Percentiles rank a stretch among this genome's conserved stretches.
phyloP scores from a whole-genome alignment of 2,797 vertebrate genomes.

The Gallinago nigripennis region DNA sequence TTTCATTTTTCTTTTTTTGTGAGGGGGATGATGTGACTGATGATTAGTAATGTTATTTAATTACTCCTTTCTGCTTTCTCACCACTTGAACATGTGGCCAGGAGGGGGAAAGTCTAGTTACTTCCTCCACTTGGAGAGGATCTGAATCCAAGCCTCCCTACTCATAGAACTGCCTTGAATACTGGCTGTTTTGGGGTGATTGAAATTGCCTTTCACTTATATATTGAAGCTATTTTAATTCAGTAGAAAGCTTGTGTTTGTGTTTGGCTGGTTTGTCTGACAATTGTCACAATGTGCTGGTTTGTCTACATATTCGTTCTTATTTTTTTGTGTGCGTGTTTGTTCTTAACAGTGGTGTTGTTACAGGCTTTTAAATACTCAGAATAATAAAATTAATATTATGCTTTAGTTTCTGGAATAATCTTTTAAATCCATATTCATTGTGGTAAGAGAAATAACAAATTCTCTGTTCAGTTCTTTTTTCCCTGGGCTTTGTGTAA shows the following conservation, averaged over 20 bases:
- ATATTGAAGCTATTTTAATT: not conserved
- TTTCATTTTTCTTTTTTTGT: not conserved
- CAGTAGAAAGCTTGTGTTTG: not conserved
- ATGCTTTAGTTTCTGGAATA: not conserved
- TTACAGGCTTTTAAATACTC: not conserved
- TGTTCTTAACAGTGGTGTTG: not conserved
- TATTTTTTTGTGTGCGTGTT: not conserved
- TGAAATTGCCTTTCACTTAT: not conserved
- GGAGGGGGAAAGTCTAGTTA: not conserved
- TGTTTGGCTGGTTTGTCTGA: not conserved
- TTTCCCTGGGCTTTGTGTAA: not conserved
- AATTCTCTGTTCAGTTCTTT: not conserved
- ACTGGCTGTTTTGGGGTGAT: accelerated
- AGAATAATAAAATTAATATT: not conserved
- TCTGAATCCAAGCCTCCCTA: not conserved
- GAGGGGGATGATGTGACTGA: not conserved
- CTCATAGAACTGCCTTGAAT: not conserved
- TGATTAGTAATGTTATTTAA: not conserved
- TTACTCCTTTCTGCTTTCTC: not conserved
- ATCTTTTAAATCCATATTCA: not conserved
- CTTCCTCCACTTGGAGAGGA: not conserved
- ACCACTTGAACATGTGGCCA: not conserved
- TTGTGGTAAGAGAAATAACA: not conserved
- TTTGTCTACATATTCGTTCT: not conserved
- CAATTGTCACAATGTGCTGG: too few species aligned